Evolutionary conservation across 2,113 vertebrate species (phyloP).

Genomic region (Toxotes chatareus): DNA sequence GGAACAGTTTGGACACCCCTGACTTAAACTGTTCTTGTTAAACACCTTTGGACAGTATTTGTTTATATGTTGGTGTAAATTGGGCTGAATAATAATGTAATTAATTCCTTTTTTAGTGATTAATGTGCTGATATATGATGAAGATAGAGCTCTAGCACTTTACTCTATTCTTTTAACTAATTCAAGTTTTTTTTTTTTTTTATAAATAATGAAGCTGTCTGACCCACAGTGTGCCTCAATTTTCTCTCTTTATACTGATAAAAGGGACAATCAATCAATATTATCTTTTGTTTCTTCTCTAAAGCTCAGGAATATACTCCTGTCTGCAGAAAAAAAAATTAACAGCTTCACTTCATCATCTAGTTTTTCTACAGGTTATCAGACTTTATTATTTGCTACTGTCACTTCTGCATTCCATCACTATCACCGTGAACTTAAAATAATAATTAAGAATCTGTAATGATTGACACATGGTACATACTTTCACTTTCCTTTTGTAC

Average conservation of each 20-base stretch:
- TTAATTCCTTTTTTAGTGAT: background rate
- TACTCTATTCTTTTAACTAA: background rate
- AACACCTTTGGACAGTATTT: too few species aligned
- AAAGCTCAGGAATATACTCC: background rate
- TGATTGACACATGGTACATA: background rate
- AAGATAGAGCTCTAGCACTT: slow-evolving; percentile 20
- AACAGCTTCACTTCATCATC: background rate
- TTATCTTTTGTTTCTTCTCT: background rate
- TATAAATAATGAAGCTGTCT: background rate
- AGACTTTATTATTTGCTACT: background rate
- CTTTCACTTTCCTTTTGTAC: background rate
- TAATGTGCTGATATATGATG: background rate
- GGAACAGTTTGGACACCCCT: too few species aligned
- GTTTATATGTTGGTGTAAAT: slow-evolving; percentile 1
- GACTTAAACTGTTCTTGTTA: background rate
- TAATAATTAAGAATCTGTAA: background rate
- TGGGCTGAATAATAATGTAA: background rate
- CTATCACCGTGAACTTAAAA: background rate
- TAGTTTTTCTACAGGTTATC: background rate
- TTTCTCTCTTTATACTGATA: background rate
- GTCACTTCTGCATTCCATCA: slow-evolving; percentile 1
- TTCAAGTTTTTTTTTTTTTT: too few species aligned
- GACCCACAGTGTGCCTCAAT: background rate
- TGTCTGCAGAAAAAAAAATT: background rate
- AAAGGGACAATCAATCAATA: background rate